phyloP scores from a whole-genome alignment of 1,140 invertebrate genomes.

The Globodera rostochiensis region DNA sequence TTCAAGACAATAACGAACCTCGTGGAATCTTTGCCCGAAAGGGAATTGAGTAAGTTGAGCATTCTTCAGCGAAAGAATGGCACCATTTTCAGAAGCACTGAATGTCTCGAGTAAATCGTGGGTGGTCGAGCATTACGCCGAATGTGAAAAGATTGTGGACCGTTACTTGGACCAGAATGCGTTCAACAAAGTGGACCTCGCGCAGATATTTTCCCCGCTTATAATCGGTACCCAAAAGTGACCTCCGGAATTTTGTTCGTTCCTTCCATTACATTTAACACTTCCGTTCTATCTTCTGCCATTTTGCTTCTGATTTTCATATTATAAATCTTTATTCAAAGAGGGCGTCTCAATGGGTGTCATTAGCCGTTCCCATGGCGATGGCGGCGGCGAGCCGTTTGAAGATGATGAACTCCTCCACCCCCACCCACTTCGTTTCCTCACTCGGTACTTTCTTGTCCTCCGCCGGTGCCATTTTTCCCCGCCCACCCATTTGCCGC shows the following conservation, averaged over 20 bases:
- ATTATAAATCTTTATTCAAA: too few relatives aligned
- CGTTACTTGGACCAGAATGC: conserved; percentile 32
- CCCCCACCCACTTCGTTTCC: background rate
- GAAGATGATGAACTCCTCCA: background rate
- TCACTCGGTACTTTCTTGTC: background rate
- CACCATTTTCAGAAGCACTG: conserved; percentile 34
- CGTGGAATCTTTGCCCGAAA: conserved; percentile 17
- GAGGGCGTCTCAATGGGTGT: too few relatives aligned
- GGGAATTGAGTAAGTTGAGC: conserved; percentile 23
- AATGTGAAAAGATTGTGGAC: conserved; percentile 28
- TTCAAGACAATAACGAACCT: conserved; percentile 43
- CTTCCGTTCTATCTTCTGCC: too few relatives aligned
- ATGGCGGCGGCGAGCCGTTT: background rate
- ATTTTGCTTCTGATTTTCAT: too few relatives aligned
- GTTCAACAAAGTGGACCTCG: conserved; percentile 43
- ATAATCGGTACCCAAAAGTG: background rate
- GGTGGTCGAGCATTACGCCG: conserved; percentile 29
- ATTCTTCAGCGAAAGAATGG: conserved; percentile 14
- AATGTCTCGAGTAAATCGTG: background rate
- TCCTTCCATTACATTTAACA: too few relatives aligned
- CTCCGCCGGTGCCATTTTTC: too few relatives aligned
- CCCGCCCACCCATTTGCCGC: too few relatives aligned
- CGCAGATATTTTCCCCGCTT: conserved; percentile 36
- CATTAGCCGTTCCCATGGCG: background rate
- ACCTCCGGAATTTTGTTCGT: background rate